A percentile compares a stretch with the other conserved stretches of the same genome.
These are phyloP conservation scores for Plestiodon gilberti DNA, from an alignment of 2,113 vertebrate genomes.

Conservation along the genomic window DNA sequence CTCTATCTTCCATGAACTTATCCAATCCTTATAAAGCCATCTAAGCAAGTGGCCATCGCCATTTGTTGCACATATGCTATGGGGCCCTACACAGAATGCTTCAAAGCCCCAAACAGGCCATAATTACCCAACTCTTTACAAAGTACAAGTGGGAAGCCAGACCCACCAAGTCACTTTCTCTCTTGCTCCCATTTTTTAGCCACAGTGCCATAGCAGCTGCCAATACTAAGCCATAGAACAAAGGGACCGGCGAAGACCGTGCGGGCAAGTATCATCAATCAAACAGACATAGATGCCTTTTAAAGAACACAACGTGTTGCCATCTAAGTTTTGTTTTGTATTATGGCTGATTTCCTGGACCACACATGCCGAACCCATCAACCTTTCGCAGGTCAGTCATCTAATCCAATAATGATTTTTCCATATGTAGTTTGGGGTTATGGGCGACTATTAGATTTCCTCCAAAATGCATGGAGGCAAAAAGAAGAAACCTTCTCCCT, in stretches of 20 bases:
- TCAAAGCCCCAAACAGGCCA: neutral
- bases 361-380: constrained; percentile 30
- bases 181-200: neutral
- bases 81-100: neutral
- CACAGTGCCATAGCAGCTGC: neutral
- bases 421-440: neutral
- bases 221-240: neutral
- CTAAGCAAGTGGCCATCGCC: neutral
- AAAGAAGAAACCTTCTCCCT: neutral
- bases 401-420: constrained; percentile 15
- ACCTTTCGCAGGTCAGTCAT: constrained; percentile 3
- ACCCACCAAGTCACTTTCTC: neutral
- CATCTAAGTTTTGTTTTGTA: constrained; percentile 5
- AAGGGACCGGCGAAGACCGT: neutral
- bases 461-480: neutral
- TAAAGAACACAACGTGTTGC: neutral
- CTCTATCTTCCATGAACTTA: too few relatives aligned
- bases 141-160: neutral
- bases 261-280: neutral
- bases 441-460: constrained; percentile 9
- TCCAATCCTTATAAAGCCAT: neutral
- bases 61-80: neutral
- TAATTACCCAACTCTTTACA: neutral
- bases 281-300: neutral
- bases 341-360: constrained; percentile 24